phyloP scores from a whole-genome alignment of 1,140 invertebrate species.

The Augochlora pura region DNA sequence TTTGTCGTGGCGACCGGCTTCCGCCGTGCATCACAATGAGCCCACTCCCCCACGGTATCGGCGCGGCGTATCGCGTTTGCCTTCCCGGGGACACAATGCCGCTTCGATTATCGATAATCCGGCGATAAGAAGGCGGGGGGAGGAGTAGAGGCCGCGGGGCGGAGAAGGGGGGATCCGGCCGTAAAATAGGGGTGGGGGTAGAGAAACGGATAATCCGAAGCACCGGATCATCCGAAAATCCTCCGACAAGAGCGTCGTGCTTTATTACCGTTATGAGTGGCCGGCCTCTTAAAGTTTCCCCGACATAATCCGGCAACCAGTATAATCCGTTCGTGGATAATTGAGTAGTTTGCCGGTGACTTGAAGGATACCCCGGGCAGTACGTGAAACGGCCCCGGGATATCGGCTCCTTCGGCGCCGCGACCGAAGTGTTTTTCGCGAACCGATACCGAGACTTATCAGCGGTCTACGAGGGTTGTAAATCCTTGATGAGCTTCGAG shows the following conservation, averaged over 20 bases:
- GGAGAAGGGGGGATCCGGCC: too few relatives aligned
- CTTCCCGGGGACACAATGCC: slow-evolving; percentile 10
- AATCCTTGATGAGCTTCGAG: too few relatives aligned
- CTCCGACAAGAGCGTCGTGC: slow-evolving; percentile 25
- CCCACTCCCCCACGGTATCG: too few relatives aligned
- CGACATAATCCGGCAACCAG: slow-evolving; percentile 32
- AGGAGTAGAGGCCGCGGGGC: too few relatives aligned
- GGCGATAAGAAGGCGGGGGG: slow-evolving; percentile 13
- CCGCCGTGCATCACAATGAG: not conserved
- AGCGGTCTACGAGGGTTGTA: too few relatives aligned
- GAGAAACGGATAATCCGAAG: slow-evolving; percentile 21
- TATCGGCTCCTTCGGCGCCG: too few relatives aligned
- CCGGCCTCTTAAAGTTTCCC: slow-evolving; percentile 34
- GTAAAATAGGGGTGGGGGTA: too few relatives aligned
- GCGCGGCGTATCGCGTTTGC: not conserved
- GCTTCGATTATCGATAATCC: slow-evolving; percentile 46
- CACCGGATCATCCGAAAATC: slow-evolving; percentile 39
- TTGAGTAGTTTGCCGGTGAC: slow-evolving; percentile 33
- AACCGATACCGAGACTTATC: too few relatives aligned
- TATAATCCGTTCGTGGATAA: slow-evolving; percentile 46
- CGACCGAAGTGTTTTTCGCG: too few relatives aligned
- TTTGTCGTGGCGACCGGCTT: slow-evolving; percentile 1
- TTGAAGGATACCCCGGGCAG: not conserved
- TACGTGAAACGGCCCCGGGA: not conserved
- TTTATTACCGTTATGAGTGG: slow-evolving; percentile 42